These are phyloP conservation scores for Proteles cristata DNA, from an alignment of 2,113 vertebrate species.

Conservation along the genomic window DNA sequence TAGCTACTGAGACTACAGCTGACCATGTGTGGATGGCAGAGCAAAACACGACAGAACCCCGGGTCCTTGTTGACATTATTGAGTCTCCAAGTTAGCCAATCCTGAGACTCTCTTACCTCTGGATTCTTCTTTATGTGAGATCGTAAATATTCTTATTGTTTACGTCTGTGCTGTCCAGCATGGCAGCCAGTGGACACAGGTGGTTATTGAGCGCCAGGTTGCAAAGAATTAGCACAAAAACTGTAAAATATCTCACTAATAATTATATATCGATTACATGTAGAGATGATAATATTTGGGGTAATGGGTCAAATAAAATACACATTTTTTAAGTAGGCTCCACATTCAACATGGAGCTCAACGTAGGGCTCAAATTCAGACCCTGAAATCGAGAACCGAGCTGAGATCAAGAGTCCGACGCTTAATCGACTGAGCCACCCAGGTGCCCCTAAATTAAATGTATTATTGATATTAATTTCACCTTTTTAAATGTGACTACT, in stretches of 20 bases:
- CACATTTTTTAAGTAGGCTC: no score
- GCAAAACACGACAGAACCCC: neutral
- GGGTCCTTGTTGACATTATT: neutral
- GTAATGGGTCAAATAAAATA: neutral
- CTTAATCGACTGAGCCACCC: no score
- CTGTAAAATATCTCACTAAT: neutral
- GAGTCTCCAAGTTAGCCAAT: neutral
- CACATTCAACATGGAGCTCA: no score
- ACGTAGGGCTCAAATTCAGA: no score
- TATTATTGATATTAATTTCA: constrained; percentile 23
- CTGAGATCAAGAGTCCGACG: no score
- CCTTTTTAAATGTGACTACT: neutral
- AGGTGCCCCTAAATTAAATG: neutral
- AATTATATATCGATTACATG: neutral
- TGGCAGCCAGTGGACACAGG: neutral
- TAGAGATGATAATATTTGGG: neutral
- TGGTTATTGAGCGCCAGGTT: neutral
- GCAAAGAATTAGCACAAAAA: neutral
- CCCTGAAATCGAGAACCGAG: neutral
- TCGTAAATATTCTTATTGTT: neutral
- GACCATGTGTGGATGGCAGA: neutral
- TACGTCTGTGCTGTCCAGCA: neutral
- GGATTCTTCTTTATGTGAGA: neutral
- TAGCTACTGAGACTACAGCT: neutral
- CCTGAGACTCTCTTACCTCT: neutral